phyloP scores from a whole-genome alignment of 2,888 invertebrate species.

The Miltochrista miniata region DNA sequence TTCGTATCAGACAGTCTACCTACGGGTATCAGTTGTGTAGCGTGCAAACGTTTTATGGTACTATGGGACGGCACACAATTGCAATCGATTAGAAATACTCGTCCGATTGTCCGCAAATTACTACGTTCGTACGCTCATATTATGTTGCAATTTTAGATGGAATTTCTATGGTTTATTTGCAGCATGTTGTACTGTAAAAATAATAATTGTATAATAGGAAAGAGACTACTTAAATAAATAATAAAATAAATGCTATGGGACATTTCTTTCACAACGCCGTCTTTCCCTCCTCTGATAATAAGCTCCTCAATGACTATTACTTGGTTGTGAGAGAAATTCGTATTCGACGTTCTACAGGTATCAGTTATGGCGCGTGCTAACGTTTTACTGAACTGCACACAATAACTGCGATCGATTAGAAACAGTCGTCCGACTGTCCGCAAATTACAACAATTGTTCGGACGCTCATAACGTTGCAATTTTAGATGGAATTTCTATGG shows the following conservation, averaged over 20 bases:
- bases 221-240: slow-evolving; percentile 67
- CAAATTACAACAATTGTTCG: slow-evolving; percentile 62
- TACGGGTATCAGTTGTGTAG: slow-evolving; percentile 54
- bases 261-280: slow-evolving; percentile 81
- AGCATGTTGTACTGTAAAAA: slow-evolving; percentile 4
- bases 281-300: too few relatives aligned
- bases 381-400: slow-evolving; percentile 63
- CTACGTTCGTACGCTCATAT: slow-evolving; percentile 43
- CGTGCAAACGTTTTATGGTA: slow-evolving; percentile 64
- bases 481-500: slow-evolving; percentile 13
- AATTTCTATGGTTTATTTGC: slow-evolving; percentile 5
- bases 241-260: slow-evolving; percentile 71
- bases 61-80: slow-evolving; percentile 56
- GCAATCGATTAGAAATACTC: slow-evolving; percentile 69
- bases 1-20: slow-evolving; percentile 67
- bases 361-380: slow-evolving; percentile 51
- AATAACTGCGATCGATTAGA: slow-evolving; percentile 73
- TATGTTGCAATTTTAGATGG: slow-evolving; percentile 18
- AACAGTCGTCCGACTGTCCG: slow-evolving; percentile 55
- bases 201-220: too few relatives aligned
- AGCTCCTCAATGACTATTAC: slow-evolving; percentile 80
- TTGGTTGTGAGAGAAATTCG: slow-evolving; percentile 70
- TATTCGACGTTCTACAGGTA: slow-evolving; percentile 62
- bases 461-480: slow-evolving; percentile 10
- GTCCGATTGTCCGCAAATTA: slow-evolving; percentile 63